Evolutionary conservation across 2,888 invertebrate genomes (phyloP).

Genomic region (Chironomus riparius): DNA sequence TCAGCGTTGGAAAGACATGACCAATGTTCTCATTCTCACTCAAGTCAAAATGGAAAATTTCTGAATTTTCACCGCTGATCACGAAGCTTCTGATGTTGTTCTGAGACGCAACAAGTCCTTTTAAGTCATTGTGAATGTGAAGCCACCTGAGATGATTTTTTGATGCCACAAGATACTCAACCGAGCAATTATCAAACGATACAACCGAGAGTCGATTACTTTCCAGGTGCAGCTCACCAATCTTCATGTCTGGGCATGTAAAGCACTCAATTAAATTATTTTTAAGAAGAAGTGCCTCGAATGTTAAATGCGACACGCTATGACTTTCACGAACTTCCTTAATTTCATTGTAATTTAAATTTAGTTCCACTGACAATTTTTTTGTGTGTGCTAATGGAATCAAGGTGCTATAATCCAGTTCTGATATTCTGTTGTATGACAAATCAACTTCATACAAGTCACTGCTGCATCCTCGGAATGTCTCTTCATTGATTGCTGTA

Average conservation of each 20-base stretch:
- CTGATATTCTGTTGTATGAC: not conserved
- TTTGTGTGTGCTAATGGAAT: not conserved
- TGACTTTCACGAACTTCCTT: not conserved
- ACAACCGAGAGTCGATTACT: not conserved
- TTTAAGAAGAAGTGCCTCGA: not conserved
- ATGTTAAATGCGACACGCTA: not conserved
- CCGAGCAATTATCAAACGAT: conserved; percentile 9
- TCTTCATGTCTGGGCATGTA: conserved; percentile 4
- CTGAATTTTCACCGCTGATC: not conserved
- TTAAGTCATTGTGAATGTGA: not conserved
- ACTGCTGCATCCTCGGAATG: not conserved
- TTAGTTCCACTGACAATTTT: conserved; percentile 1
- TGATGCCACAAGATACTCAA: not conserved
- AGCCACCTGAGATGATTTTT: not conserved
- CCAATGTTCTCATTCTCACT: not conserved
- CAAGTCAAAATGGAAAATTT: conserved; percentile 10
- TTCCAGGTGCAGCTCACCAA: not conserved
- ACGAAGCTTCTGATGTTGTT: not conserved
- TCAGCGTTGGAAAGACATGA: not conserved
- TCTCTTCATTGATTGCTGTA: not conserved
- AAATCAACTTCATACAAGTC: conserved; percentile 9
- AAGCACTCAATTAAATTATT: not conserved
- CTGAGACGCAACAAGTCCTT: not conserved
- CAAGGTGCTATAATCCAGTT: not conserved
- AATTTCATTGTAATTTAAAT: conserved; percentile 3